These are phyloP conservation scores for Drosophila cognata DNA, from an alignment of 2,888 invertebrate species.

Conservation along the genomic window DNA sequence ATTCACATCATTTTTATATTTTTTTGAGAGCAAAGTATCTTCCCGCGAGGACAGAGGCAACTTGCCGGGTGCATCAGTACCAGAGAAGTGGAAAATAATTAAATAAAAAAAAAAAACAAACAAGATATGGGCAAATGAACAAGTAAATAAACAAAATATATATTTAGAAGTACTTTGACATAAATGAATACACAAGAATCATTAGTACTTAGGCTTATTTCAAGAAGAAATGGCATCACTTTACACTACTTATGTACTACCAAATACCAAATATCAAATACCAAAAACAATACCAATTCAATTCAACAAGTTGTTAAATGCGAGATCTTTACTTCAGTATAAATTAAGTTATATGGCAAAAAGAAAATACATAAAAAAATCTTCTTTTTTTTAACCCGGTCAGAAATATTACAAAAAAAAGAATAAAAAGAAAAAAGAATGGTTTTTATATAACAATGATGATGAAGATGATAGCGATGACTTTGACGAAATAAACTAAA, in stretches of 20 bases:
- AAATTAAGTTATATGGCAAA: slow-evolving; percentile 69
- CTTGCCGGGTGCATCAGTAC: slow-evolving; percentile 54
- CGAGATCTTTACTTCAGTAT: slow-evolving; percentile 78
- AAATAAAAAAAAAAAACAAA: slow-evolving; percentile 10
- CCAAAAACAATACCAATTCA: slow-evolving; percentile 41
- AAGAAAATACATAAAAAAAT: slow-evolving; percentile 48
- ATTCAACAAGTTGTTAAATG: slow-evolving; percentile 66
- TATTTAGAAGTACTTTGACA: slow-evolving; percentile 46
- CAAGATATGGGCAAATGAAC: slow-evolving; percentile 13
- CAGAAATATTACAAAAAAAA: slow-evolving; percentile 66
- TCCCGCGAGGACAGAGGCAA: slow-evolving; percentile 22
- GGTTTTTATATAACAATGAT: slow-evolving; percentile 70
- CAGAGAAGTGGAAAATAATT: slow-evolving; percentile 36
- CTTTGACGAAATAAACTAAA: slow-evolving; percentile 67
- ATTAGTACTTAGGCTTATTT: slow-evolving; percentile 52
- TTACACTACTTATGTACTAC: slow-evolving; percentile 47
- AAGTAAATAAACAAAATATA: slow-evolving; percentile 24
- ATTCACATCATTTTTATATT: background rate
- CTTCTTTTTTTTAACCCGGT: slow-evolving; percentile 64
- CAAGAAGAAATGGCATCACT: slow-evolving; percentile 39
- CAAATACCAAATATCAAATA: slow-evolving; percentile 34
- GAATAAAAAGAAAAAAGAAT: slow-evolving; percentile 30
- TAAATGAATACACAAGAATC: slow-evolving; percentile 36
- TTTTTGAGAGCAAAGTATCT: slow-evolving; percentile 26
- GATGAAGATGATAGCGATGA: slow-evolving; percentile 64